These are phyloP conservation scores for Periphyllus acericola DNA, from an alignment of 2,888 invertebrate species.

Conservation along the genomic window DNA sequence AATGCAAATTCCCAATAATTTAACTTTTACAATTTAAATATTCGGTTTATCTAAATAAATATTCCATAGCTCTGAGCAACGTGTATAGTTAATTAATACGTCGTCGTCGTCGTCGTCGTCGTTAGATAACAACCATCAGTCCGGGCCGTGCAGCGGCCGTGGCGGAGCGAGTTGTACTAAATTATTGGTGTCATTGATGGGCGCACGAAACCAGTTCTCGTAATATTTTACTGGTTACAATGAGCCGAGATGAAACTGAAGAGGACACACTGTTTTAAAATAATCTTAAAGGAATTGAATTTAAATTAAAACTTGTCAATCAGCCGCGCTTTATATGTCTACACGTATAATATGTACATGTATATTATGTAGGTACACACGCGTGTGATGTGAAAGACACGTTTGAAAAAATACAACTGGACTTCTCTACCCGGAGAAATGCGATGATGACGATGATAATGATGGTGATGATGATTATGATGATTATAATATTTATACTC, in stretches of 20 bases:
- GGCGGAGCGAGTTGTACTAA: slow-evolving; percentile 35
- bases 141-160: neutral
- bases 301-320: slow-evolving; percentile 32
- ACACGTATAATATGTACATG: neutral
- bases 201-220: slow-evolving; percentile 46
- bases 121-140: neutral
- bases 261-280: slow-evolving; percentile 13
- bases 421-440: neutral
- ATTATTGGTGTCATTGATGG: slow-evolving; percentile 57
- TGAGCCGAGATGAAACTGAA: neutral
- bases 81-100: slow-evolving; percentile 43
- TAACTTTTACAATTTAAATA: slow-evolving; percentile 44
- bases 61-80: slow-evolving; percentile 10
- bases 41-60: slow-evolving; percentile 55
- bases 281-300: neutral
- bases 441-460: neutral
- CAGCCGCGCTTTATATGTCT: neutral
- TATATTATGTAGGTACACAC: neutral
- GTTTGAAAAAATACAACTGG: neutral
- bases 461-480: neutral
- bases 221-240: slow-evolving; percentile 33
- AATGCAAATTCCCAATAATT: slow-evolving; percentile 49
- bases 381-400: neutral
- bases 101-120: slow-evolving; percentile 14
- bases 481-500: neutral